A percentile compares a stretch with the other conserved stretches of the same genome.
Conservation (phyloP, 2,113 vertebrate genomes). For the Podarcis cretensis region DNA sequence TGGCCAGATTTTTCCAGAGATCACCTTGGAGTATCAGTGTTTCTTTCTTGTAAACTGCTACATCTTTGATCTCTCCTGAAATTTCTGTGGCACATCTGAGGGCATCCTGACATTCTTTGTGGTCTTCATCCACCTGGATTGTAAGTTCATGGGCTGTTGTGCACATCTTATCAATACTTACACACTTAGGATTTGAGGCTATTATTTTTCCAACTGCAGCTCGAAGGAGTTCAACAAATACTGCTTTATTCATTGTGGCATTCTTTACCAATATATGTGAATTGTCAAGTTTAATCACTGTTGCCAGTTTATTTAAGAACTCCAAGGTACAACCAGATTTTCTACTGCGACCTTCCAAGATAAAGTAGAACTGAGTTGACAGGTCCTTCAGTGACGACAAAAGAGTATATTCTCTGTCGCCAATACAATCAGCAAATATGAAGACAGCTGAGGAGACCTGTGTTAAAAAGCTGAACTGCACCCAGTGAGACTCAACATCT, state of each 20-base stretch:
- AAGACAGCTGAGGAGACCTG: slow-evolving; percentile 78
- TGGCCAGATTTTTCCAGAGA: slow-evolving; percentile 8
- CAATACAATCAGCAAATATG: slow-evolving; percentile 75
- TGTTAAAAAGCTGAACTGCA: slow-evolving; percentile 73
- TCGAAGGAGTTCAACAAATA: neutral
- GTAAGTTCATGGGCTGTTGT: neutral
- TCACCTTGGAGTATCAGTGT: neutral
- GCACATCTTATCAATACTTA: slow-evolving; percentile 12
- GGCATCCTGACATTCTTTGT: neutral
- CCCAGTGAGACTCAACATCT: slow-evolving; percentile 67
- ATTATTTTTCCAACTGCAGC: slow-evolving; percentile 46
- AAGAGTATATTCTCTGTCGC: slow-evolving; percentile 69
- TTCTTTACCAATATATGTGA: slow-evolving; percentile 60
- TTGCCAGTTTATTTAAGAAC: slow-evolving; percentile 55
- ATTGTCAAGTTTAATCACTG: slow-evolving; percentile 48
- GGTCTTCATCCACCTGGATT: slow-evolving; percentile 20
- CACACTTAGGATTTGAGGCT: slow-evolving; percentile 51
- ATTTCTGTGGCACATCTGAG: neutral
- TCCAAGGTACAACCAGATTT: slow-evolving; percentile 55
- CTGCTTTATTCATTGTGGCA: slow-evolving; percentile 19
- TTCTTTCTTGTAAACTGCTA: neutral
- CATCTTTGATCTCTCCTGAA: neutral
- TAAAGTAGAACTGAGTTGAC: slow-evolving; percentile 52
- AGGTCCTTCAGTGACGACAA: slow-evolving; percentile 67
- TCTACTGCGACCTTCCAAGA: slow-evolving; percentile 40